Percentiles rank a stretch among this genome's conserved stretches.
Conservation (phyloP, 2,797 vertebrate species). For the Thamnophis elegans region DNA sequence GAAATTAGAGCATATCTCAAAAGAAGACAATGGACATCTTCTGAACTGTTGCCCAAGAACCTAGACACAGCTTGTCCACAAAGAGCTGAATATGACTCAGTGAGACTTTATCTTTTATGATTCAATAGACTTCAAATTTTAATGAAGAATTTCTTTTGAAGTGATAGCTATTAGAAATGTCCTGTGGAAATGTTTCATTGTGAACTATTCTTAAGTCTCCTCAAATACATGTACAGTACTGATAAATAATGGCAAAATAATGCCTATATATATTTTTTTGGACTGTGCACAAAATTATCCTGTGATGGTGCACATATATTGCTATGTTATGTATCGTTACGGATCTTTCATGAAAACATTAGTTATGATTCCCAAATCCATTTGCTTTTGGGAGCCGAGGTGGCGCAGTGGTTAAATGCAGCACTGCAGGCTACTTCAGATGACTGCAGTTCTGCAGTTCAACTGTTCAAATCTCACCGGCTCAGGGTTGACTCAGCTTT, state of each 20-base stretch:
- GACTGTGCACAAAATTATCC: background rate
- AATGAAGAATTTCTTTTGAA: conserved; percentile 9
- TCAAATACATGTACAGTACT: background rate
- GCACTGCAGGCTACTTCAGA: too few relatives aligned
- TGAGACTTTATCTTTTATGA: background rate
- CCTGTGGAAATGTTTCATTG: background rate
- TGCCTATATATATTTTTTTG: background rate
- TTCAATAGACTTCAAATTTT: conserved; percentile 4
- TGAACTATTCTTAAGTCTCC: background rate
- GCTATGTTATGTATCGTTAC: background rate
- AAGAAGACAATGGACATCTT: background rate
- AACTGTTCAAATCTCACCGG: too few relatives aligned
- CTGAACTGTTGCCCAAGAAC: background rate
- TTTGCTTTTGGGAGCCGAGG: too few relatives aligned
- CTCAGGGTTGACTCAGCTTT: too few relatives aligned
- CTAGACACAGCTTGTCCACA: background rate
- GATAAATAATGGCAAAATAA: conserved; percentile 1
- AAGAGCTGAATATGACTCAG: background rate
- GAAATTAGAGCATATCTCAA: background rate
- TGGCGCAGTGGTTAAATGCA: too few relatives aligned
- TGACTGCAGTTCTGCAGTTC: too few relatives aligned
- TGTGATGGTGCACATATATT: background rate
- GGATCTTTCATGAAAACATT: background rate
- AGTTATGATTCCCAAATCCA: background rate
- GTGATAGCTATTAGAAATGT: background rate